Evolutionary conservation across 2,888 invertebrate genomes (phyloP), one percentile per base, ranked within the genome.

Genomic region (Rhamphomyia laevipes): DNA sequence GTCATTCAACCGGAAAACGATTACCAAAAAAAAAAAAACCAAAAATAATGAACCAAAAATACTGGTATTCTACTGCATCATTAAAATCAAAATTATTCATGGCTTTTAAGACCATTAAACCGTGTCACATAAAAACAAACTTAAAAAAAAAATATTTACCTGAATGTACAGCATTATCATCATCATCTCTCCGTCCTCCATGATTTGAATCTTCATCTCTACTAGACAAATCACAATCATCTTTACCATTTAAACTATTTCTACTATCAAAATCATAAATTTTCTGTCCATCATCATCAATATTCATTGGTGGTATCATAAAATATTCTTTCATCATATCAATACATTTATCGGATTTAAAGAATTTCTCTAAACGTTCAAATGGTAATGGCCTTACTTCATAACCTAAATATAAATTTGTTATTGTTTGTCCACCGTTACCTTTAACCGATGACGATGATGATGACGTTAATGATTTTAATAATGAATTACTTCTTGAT

Each of bases 111-210:
- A 15, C 4, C 5, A n/a, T 33, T 33, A 5, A n/a, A n/a, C n/a
- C n/a, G 13, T n/a, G n/a, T 33, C 31, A 13, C 2, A 31, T 12
- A 31, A 41, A 42, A 30, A 40, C 40, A 53, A 54, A n/a, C n/a
- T n/a, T n/a, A n/a, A n/a, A n/a, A n/a, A n/a, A 27, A 27, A 27
- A 51, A 51, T 47, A 62, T 65, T 75, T 76, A 84, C 84, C 84
- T 61, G 84, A 84, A 73, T 83, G 84, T 59, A 82, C 75, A 54
- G 78, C 81, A 57, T 82, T 82, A 60, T 81, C 81, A 58, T 83
- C 82, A 38, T 69, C 66, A 9, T 43, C 33, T 4, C 40, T 12
- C 9, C 9, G 15, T 15, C n/a, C 3, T 37, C 17, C 16, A 38
- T 23, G 13, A 76, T 77, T 59, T 78, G 77, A 57, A 74, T 70